These are phyloP conservation scores for Dryobates pubescens DNA, from an alignment of 2,797 vertebrate species.

Conservation along the genomic window DNA sequence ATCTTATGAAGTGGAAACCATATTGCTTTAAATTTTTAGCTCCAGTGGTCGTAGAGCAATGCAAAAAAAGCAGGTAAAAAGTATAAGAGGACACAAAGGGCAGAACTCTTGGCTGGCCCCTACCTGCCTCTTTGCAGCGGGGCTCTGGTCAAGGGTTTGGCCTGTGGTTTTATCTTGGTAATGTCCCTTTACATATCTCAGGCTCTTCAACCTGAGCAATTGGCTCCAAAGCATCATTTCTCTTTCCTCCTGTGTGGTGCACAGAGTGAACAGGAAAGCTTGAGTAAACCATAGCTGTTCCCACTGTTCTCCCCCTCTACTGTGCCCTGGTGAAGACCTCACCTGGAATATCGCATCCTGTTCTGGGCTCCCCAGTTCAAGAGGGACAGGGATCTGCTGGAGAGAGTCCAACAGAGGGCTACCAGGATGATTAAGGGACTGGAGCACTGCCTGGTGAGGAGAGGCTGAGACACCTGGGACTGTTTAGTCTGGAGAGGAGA, in stretches of 20 bases:
- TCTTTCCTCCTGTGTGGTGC: not conserved
- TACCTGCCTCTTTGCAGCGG: not conserved
- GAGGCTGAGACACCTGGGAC: too few relatives aligned
- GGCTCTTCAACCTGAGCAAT: not conserved
- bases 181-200: not conserved
- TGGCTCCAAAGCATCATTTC: not conserved
- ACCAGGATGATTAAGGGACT: too few relatives aligned
- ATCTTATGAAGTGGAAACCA: not conserved
- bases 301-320: too few relatives aligned
- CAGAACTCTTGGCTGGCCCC: not conserved
- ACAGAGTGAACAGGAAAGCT: not conserved
- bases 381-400: too few relatives aligned
- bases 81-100: not conserved
- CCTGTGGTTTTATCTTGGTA: not conserved
- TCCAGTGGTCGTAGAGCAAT: not conserved
- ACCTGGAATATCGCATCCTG: too few relatives aligned
- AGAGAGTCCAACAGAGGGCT: too few relatives aligned
- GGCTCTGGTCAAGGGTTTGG: not conserved
- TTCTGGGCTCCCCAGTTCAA: too few relatives aligned
- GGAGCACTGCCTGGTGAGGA: too few relatives aligned
- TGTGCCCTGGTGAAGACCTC: too few relatives aligned
- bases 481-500: too few relatives aligned
- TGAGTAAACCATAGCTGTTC: not conserved
- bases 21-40: not conserved
- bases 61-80: not conserved